phyloP scores from a whole-genome alignment of 1,140 invertebrate species.

The Halyomorpha halys region DNA sequence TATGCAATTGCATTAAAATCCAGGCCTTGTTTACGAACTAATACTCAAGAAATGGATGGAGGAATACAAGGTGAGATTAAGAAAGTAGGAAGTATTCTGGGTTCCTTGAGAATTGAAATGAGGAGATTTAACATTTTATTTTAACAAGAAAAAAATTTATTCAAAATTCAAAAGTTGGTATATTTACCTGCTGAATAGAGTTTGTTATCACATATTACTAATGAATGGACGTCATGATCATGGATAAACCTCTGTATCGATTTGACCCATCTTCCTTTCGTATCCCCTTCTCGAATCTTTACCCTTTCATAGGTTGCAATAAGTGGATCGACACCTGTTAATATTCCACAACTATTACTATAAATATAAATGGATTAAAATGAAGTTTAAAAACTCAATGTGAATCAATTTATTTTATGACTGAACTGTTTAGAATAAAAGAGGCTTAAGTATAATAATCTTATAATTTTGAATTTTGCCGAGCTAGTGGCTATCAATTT shows the following conservation, averaged over 20 bases:
- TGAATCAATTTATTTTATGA: too few species aligned
- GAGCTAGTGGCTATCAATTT: too few species aligned
- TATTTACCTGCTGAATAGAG: slow-evolving; percentile 60
- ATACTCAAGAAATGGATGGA: too few species aligned
- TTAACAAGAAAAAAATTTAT: background rate
- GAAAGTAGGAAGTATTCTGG: too few species aligned
- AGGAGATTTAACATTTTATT: too few species aligned
- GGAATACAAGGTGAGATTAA: too few species aligned
- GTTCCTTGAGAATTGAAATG: too few species aligned
- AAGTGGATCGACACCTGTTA: slow-evolving; percentile 60
- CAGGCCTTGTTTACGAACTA: too few species aligned
- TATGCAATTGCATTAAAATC: too few species aligned
- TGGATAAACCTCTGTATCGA: slow-evolving; percentile 66
- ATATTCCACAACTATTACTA: background rate
- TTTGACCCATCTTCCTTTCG: slow-evolving; percentile 57
- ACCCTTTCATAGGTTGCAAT: slow-evolving; percentile 58
- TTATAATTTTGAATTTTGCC: too few species aligned
- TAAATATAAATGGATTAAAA: background rate
- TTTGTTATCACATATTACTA: slow-evolving; percentile 50
- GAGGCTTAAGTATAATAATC: background rate
- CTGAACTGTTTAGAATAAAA: too few species aligned
- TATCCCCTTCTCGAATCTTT: slow-evolving; percentile 36
- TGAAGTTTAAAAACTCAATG: too few species aligned
- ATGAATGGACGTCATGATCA: slow-evolving; percentile 68
- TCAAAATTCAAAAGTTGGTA: background rate